Base-by-base conservation (phyloP, 1,140 invertebrate species). In the Paracyclopina nana region DNA sequence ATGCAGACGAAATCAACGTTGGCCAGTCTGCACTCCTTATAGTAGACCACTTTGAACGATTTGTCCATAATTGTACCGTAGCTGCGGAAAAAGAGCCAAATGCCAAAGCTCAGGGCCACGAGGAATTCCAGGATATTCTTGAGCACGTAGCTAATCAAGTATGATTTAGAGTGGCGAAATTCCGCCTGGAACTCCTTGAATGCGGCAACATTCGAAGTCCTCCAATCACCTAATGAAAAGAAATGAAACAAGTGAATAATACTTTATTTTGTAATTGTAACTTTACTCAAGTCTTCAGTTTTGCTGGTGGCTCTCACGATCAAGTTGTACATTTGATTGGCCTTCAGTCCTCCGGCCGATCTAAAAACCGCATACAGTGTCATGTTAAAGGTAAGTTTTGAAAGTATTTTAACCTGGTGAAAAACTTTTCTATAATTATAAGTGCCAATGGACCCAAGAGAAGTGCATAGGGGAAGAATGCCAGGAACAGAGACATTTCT, bases 61-160 rank as follows among this genome's bases (percentile, higher is more conserved):
- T 38, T 3, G 29, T 38, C 34, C 14, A 38, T 16, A 9, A 38
- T 38, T 5, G 14, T 38, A 2, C 34, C 34, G 20, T 16, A 38
- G 20, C 34, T 38, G 34, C n/a, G n/a, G n/a, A 38, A 38, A 38
- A 38, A n/a, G n/a, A 38, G 20, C 34, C 34, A 38, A 9, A 38
- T 20, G 14, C 34, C 34, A 38, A 38, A 38, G 14, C 34, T 20
- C 3, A 38, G n/a, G 9, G 34, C 34, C 14, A n/a, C 4, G 5
- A 38, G 8, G 4, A 38, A 8, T 8, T 38, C 34, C 14, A 38
- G 14, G 4, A 38, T 2, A 38, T 38, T 38, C 34, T 38, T 38
- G n/a, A 20, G 14, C 34, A 38, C 34, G 20, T 4, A 38, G 20
- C 34, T 20, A 38, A 38, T 38, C 5, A 38, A 20, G 9, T 16